Evolutionary conservation across 2,888 invertebrate genomes (phyloP), one percentile per base, ranked within the genome.

Genomic region (Endomychus coccineus): DNA sequence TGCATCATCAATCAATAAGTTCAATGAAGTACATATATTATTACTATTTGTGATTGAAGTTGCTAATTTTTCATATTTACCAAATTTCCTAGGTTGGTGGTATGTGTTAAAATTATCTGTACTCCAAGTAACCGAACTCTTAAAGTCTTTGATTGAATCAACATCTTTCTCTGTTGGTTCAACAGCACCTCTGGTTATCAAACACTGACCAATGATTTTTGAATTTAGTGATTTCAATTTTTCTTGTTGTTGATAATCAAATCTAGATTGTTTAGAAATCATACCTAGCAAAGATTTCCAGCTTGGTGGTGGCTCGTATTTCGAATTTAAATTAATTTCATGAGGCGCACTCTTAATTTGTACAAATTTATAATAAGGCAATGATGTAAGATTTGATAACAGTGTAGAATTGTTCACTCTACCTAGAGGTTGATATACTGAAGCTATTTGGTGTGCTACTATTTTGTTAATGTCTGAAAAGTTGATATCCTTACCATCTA

Each of bases 331-430:
- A 13, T 54, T 46, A 3, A 58, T 36, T 25, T 63, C 43, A 35
- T 66, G 59, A 11, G 69, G 70, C 9, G 64, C 61, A 21, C 62
- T 66, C 45, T 60, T 65, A 13, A 72, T 58, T 22, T 63, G 65
- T 15, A 69, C 53, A 21, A 70, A 58, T 55, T 69, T 71, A 40
- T 67, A 70, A n/a, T 51, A 54, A 4, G 70, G 67, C 56, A 71
- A 69, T 1, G 68, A 54, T n/a, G 64, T 59, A 24, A 71, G 46
- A 29, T 61, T 55, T 12, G 61, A 57, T 12, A 66, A 51, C 14
- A 71, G 51, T 10, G 56, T 33, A 42, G 42, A 48, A 41, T 56
- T 51, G 49, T 49, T 11, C 48, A 40, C 34, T 49, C 48, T 34
- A 13, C 49, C 50, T 11, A 63, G 47, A 5, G 71, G 70, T 43